phyloP scores from a whole-genome alignment of 2,113 vertebrate species.

The Proteles cristata region DNA sequence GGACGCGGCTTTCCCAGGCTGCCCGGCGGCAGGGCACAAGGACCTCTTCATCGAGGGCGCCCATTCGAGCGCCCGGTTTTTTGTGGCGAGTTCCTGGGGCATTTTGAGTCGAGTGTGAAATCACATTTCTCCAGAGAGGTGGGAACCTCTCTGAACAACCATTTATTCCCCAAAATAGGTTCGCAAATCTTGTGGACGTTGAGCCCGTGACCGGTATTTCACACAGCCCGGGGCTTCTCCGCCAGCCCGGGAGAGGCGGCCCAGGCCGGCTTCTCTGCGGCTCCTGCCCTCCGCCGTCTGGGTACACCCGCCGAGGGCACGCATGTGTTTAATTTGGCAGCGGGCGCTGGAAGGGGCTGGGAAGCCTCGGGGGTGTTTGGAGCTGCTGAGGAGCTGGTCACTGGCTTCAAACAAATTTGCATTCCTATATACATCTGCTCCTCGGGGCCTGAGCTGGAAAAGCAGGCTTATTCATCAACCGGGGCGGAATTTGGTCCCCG shows the following conservation, averaged over 20 bases:
- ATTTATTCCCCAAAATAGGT: constrained; percentile 81
- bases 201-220: constrained; percentile 73
- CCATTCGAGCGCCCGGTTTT: not conserved
- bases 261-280: not conserved
- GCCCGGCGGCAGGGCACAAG: constrained; percentile 29
- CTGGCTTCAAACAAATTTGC: constrained; percentile 49
- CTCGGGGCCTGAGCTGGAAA: constrained; percentile 31
- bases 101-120: constrained; percentile 83
- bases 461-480: constrained; percentile 62
- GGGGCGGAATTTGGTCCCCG: constrained; percentile 41
- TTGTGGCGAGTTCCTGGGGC: not conserved
- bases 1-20: constrained; percentile 6
- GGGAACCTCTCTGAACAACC: constrained; percentile 71
- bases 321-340: constrained; percentile 81
- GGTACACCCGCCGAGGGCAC: constrained; percentile 34
- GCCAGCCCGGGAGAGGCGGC: constrained; percentile 57
- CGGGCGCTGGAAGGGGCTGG: not conserved
- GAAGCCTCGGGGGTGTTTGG: constrained; percentile 18
- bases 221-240: constrained; percentile 56
- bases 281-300: constrained; percentile 45
- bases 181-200: constrained; percentile 58
- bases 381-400: constrained; percentile 28
- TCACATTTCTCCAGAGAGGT: constrained; percentile 71
- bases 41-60: constrained; percentile 31
- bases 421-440: not conserved